phyloP scores from a whole-genome alignment of 2,797 vertebrate genomes.

The Sebastes wilsoni region DNA sequence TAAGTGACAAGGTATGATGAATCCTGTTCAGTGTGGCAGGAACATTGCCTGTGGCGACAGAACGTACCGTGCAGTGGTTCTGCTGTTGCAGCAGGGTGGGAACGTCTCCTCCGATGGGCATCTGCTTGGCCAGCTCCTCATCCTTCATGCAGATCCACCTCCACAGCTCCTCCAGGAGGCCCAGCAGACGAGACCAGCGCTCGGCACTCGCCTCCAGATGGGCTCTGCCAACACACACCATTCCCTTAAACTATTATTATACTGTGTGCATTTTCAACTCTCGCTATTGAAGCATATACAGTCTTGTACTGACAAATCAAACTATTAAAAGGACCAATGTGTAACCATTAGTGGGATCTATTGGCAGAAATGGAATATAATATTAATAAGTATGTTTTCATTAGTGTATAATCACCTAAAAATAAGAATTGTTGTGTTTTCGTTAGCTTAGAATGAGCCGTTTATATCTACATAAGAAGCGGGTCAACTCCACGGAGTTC shows the following conservation, averaged over 20 bases:
- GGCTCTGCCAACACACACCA: conserved; percentile 79
- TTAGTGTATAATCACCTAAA: no score
- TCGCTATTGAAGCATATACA: not conserved
- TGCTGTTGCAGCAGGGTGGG: conserved; percentile 93
- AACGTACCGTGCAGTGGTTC: conserved; percentile 86
- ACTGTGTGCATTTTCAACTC: not conserved
- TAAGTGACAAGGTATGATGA: not conserved
- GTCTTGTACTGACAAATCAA: not conserved
- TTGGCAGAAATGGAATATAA: no score
- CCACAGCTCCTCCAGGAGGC: conserved; percentile 92
- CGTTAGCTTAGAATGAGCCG: no score
- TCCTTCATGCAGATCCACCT: conserved; percentile 94
- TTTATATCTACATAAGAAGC: no score
- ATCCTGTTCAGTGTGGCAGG: not conserved
- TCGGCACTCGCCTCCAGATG: conserved; percentile 96
- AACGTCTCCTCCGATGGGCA: conserved; percentile 95
- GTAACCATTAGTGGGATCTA: no score
- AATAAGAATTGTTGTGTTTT: no score
- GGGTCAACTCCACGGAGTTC: no score
- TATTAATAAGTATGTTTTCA: no score
- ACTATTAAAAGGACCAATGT: not conserved
- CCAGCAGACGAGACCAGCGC: conserved; percentile 92
- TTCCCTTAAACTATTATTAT: conserved; percentile 1
- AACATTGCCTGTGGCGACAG: conserved; percentile 15
- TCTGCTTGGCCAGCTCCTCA: conserved; percentile 94